Conservation (phyloP, 2,888 invertebrate species). For the Eupithecia pulchellata region DNA sequence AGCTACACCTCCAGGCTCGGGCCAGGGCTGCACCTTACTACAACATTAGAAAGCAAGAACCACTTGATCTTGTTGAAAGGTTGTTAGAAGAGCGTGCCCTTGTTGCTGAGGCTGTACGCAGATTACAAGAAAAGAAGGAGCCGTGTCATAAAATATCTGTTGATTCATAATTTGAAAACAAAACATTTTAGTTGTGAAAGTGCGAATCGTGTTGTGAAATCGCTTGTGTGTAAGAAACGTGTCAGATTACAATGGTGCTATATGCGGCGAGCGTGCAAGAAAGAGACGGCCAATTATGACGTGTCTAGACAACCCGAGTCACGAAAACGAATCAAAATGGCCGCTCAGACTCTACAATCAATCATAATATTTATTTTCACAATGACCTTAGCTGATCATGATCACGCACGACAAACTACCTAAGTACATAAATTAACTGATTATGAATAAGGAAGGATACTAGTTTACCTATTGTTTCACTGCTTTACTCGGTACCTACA, state of each 20-base stretch:
- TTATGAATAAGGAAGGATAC: constrained; percentile 76
- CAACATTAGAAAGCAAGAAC: constrained; percentile 83
- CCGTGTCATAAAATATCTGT: constrained; percentile 81
- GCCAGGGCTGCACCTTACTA: constrained; percentile 82
- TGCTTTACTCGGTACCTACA: background rate
- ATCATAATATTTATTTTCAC: constrained; percentile 85
- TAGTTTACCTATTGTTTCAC: constrained; percentile 53
- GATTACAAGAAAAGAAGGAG: constrained; percentile 82
- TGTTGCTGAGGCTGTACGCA: constrained; percentile 82
- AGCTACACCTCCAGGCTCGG: constrained; percentile 82
- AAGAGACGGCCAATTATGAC: constrained; percentile 79
- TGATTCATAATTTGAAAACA: constrained; percentile 82
- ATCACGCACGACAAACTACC: constrained; percentile 82
- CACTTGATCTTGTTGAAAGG: constrained; percentile 81
- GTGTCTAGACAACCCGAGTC: constrained; percentile 82
- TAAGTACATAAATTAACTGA: background rate
- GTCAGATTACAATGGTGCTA: constrained; percentile 86
- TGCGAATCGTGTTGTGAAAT: constrained; percentile 85
- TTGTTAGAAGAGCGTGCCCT: constrained; percentile 81
- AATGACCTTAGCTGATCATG: constrained; percentile 84
- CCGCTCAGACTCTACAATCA: constrained; percentile 83
- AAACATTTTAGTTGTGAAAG: constrained; percentile 85
- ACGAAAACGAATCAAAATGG: constrained; percentile 85
- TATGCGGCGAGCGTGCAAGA: constrained; percentile 83
- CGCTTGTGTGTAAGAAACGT: constrained; percentile 84